Evolutionary conservation across 2,888 invertebrate genomes (phyloP).

Genomic region (Chelonus formosanus): DNA sequence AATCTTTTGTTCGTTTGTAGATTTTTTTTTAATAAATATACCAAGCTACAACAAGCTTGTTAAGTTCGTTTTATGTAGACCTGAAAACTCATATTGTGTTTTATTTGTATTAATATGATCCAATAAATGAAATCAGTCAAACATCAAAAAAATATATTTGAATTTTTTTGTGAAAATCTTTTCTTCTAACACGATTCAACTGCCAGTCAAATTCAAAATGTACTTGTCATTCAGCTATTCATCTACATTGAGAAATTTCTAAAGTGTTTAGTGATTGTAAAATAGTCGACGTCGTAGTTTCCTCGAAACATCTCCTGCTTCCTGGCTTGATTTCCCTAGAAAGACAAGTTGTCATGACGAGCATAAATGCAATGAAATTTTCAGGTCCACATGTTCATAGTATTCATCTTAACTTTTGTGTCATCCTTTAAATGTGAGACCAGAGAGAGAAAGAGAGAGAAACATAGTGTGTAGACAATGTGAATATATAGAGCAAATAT

Average conservation of each 20-base stretch:
- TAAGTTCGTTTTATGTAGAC: not conserved
- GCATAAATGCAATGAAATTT: slow-evolving; percentile 1
- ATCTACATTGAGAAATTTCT: not conserved
- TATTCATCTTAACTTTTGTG: not conserved
- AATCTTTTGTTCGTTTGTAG: too few relatives aligned
- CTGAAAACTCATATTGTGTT: not conserved
- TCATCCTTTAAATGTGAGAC: slow-evolving; percentile 1
- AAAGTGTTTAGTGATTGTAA: not conserved
- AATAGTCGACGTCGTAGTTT: not conserved
- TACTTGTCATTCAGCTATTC: not conserved
- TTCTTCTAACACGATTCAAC: not conserved
- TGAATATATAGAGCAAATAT: not conserved
- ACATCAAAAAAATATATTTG: too few relatives aligned
- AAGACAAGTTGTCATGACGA: not conserved
- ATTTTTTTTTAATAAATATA: too few relatives aligned
- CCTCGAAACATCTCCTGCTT: not conserved
- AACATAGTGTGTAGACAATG: slow-evolving; percentile 3
- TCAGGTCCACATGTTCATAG: not conserved
- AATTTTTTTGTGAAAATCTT: not conserved
- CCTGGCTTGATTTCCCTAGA: slow-evolving; percentile 14
- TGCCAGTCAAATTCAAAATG: too few relatives aligned
- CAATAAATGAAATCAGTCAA: too few relatives aligned
- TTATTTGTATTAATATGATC: too few relatives aligned
- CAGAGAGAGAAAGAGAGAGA: slow-evolving; percentile 9
- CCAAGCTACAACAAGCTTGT: too few relatives aligned